Evolutionary conservation across 2,888 invertebrate species (phyloP).

Genomic region (Nysson spinosus): DNA sequence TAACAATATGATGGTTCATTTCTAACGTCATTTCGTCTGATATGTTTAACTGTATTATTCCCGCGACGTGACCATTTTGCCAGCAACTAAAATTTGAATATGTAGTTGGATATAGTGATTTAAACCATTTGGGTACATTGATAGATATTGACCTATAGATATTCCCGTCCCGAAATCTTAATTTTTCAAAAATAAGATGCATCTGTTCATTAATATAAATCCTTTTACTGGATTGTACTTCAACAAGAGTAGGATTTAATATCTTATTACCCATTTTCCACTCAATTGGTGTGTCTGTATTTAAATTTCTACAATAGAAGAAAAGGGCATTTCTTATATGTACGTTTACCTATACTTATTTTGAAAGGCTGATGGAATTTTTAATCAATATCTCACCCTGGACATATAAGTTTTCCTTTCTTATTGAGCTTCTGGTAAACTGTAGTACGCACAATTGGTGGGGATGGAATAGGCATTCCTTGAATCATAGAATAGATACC

Average conservation of each 20-base stretch:
- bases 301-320: conserved; percentile 77
- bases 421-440: conserved; percentile 75
- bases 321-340: not conserved
- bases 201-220: conserved; percentile 81
- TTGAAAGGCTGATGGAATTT: not conserved
- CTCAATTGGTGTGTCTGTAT: conserved; percentile 79
- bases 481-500: conserved; percentile 81
- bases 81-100: conserved; percentile 80
- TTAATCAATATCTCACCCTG: conserved; percentile 74
- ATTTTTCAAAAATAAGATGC: conserved; percentile 79
- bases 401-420: conserved; percentile 77
- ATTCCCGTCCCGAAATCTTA: conserved; percentile 79
- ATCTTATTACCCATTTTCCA: conserved; percentile 81
- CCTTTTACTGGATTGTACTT: conserved; percentile 79
- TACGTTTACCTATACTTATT: not conserved
- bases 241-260: conserved; percentile 78
- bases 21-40: conserved; percentile 77
- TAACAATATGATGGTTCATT: conserved; percentile 78
- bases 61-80: conserved; percentile 81
- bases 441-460: conserved; percentile 75
- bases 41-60: conserved; percentile 81
- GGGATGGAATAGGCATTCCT: conserved; percentile 77
- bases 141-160: conserved; percentile 79
- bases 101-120: not conserved
- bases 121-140: too few species aligned